Base-by-base conservation (phyloP, 2,888 invertebrate genomes). In the Callyntrura sp. region DNA sequence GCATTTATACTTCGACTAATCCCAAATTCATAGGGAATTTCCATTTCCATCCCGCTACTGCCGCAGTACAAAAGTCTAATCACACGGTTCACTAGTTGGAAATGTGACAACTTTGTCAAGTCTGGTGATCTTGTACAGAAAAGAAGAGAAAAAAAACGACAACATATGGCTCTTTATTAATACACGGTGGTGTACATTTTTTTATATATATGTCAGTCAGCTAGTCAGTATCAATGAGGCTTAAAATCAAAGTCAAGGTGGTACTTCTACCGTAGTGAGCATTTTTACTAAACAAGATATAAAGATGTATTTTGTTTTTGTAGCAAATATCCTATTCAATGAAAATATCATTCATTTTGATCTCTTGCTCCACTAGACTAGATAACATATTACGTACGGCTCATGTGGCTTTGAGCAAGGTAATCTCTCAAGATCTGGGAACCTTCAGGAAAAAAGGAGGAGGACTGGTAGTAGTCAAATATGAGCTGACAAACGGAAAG, bases 181-280 rank as follows among this genome's bases (percentile, higher is more conserved):
- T n/a, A n/a, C n/a, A n/a, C n/a, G n/a, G n/a, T n/a, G n/a, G n/a
- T n/a, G n/a, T n/a, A n/a, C n/a, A n/a, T n/a, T n/a, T n/a, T n/a
- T n/a, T n/a, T n/a, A 73, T 28, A n/a, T 57, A 35, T 85, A 73
- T 43, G 85, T 73, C 83, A 70, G 60, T 76, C n/a, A n/a, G n/a
- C n/a, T n/a, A n/a, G n/a, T n/a, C 78, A 70, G 70, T 60, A 85
- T 73, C 79, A 55, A 0, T 68, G 55, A 51, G 55, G 79, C 86
- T 79, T 62, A 86, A 86, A 79, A 86, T 79, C 79, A 86, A 68
- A 86, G 86, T 86, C 86, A 86, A 76, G 76, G 48, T 17, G 35
- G 17, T 43, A 35, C 9, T 70, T 6, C n/a, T n/a, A n/a, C n/a
- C n/a, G n/a, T n/a, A 43, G 8, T 43, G 17, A 1, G 25, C 14